These are phyloP conservation scores for Hirtodrosophila trivittata DNA, from an alignment of 2,888 invertebrate species.

Conservation along the genomic window DNA sequence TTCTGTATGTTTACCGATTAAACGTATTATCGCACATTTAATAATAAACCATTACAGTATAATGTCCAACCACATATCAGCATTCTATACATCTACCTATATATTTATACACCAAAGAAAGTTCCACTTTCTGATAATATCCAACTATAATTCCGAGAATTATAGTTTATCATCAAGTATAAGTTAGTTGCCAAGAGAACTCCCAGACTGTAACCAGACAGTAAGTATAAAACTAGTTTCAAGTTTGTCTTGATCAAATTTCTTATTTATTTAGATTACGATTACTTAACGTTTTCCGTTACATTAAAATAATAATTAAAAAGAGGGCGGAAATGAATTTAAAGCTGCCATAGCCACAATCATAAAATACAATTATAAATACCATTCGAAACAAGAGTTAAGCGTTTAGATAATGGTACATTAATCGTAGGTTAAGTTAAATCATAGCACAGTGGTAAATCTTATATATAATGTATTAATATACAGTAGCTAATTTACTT, in stretches of 20 bases:
- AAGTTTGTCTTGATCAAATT: constrained; percentile 7
- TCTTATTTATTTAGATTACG: constrained; percentile 25
- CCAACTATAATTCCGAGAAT: too few species aligned
- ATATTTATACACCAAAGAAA: too few species aligned
- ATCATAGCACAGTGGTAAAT: not conserved
- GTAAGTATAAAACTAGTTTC: not conserved
- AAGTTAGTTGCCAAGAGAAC: too few species aligned
- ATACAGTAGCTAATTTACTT: constrained; percentile 2
- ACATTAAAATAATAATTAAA: constrained; percentile 3
- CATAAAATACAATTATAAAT: constrained; percentile 3
- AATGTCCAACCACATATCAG: too few species aligned
- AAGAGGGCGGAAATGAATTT: not conserved
- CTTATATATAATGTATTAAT: constrained; percentile 3
- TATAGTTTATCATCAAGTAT: too few species aligned
- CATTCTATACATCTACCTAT: too few species aligned
- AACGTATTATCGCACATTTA: too few species aligned
- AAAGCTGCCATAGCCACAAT: constrained; percentile 22
- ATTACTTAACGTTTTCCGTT: constrained; percentile 8
- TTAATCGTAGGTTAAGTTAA: not conserved
- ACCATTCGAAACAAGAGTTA: too few species aligned
- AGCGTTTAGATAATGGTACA: too few species aligned
- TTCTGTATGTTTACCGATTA: too few species aligned
- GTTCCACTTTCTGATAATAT: too few species aligned
- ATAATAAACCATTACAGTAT: too few species aligned
- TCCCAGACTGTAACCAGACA: not conserved